Conservation (phyloP, 1,140 invertebrate genomes). For the Drosophila hydei region DNA sequence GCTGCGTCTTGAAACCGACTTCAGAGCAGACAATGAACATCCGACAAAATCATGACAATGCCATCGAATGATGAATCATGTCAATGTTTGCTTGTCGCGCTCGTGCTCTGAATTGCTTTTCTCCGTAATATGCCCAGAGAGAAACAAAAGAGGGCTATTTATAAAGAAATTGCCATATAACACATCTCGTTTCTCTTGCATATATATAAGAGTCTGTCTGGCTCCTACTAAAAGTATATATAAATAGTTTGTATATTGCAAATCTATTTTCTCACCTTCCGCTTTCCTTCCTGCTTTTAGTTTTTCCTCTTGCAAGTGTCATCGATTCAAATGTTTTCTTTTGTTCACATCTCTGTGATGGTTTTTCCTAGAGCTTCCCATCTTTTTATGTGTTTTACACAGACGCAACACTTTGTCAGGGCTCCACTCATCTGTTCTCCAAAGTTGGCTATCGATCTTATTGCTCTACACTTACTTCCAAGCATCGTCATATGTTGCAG, state of each 20-base stretch:
- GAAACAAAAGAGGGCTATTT: constrained; percentile 24
- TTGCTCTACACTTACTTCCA: constrained; percentile 27
- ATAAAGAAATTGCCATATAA: constrained; percentile 15
- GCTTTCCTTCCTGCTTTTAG: not conserved
- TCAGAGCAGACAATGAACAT: constrained; percentile 44
- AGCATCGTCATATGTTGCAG: constrained; percentile 24
- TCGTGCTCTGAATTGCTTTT: constrained; percentile 55
- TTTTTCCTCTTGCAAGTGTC: not conserved
- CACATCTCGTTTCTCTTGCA: not conserved
- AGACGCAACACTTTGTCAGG: constrained; percentile 5
- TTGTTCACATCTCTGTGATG: not conserved
- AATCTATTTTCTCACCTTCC: not conserved
- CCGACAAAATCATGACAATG: constrained; percentile 38
- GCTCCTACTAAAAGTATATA: too few relatives aligned
- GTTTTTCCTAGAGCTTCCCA: constrained; percentile 9
- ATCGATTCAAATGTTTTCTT: constrained; percentile 6
- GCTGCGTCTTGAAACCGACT: constrained; percentile 34
- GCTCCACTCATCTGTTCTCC: constrained; percentile 19
- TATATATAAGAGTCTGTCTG: not conserved
- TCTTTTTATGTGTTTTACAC: constrained; percentile 5
- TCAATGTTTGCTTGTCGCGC: constrained; percentile 43
- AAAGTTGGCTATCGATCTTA: constrained; percentile 39
- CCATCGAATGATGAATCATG: constrained; percentile 47
- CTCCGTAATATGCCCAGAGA: constrained; percentile 16
- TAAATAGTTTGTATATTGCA: not conserved